Base-by-base conservation (phyloP, 2,797 vertebrate genomes). In the Schizothorax lantsangensis region DNA sequence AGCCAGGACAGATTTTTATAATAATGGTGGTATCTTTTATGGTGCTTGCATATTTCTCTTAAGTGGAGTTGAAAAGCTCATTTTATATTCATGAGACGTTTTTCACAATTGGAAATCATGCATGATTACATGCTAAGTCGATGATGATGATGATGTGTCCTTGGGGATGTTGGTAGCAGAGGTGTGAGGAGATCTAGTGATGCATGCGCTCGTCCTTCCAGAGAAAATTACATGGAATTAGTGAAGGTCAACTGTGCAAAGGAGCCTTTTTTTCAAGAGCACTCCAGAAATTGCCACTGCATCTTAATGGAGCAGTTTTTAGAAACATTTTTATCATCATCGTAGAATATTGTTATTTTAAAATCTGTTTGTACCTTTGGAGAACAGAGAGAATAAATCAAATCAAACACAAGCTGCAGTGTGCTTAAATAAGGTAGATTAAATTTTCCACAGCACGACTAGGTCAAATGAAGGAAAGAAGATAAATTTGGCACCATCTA, bases 201-300 rank as follows among this genome's bases (percentile, higher is more conserved):
- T 59, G 52, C 77, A 73, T 80, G 68, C 19, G 5, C 30, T 80
- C 5, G 68, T 21, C 77, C 78, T 73, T 73, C 52, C 66, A 36
- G 52, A 62, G 64, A 47, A 80, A 86, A 86, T 86, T 57, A 59
- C 84, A 59, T 73, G 68, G 36, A 79, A 86, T 86, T 86, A 86
- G 77, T 73, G 36, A 86, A 86, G 84, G 84, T 80, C 52, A 72
- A 5, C 38, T 62, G 7, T 59, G 77, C 84, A 33, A 79, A 84
- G 8, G 49, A n/a, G 36, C 49, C 54, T 71, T 62, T 52, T 52
- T 54, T 21, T 81, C 21, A 26, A 26, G 59, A 69, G 75, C 38
- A 26, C 47, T 78, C 62, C 40, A 30, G 21, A 84, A 84, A 78
- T 77, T 86, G 38, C 49, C 64, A 85, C 36, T 30, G 62, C 57